phyloP scores from a whole-genome alignment of 2,113 vertebrate genomes.

The Apus apus region DNA sequence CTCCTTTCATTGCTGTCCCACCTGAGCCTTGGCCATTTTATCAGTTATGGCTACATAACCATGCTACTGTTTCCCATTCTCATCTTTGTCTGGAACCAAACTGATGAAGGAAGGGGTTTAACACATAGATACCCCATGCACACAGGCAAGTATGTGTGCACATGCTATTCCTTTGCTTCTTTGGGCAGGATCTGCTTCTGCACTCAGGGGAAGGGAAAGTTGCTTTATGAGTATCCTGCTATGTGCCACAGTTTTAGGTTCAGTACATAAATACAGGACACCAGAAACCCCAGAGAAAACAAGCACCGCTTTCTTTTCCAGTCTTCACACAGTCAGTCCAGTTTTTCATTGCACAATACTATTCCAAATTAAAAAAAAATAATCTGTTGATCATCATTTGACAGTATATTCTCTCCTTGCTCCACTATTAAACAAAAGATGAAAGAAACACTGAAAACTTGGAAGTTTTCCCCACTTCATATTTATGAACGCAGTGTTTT shows the following conservation, averaged over 20 bases:
- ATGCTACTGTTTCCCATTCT: neutral
- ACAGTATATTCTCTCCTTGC: neutral
- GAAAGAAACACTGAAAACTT: neutral
- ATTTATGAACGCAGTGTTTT: neutral
- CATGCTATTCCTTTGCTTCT: neutral
- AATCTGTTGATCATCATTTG: neutral
- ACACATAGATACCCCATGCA: neutral
- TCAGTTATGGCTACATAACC: neutral
- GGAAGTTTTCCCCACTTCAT: neutral
- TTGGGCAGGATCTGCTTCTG: neutral
- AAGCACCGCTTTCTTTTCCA: neutral
- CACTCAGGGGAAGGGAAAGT: neutral
- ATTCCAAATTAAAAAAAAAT: neutral
- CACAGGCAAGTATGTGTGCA: accelerated
- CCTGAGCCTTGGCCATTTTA: neutral
- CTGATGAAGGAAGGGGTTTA: neutral
- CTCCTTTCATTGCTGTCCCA: neutral
- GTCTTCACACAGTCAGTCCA: neutral
- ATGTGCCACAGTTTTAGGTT: neutral
- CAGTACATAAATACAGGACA: neutral
- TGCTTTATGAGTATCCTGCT: neutral
- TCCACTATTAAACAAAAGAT: neutral
- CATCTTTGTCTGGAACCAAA: neutral
- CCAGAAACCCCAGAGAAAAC: neutral
- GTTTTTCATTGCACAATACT: neutral